A percentile compares a stretch with the other conserved stretches of the same genome.
Evolutionary conservation across 1,140 invertebrate genomes (phyloP).

Genomic region (Drosophila biarmipes): DNA sequence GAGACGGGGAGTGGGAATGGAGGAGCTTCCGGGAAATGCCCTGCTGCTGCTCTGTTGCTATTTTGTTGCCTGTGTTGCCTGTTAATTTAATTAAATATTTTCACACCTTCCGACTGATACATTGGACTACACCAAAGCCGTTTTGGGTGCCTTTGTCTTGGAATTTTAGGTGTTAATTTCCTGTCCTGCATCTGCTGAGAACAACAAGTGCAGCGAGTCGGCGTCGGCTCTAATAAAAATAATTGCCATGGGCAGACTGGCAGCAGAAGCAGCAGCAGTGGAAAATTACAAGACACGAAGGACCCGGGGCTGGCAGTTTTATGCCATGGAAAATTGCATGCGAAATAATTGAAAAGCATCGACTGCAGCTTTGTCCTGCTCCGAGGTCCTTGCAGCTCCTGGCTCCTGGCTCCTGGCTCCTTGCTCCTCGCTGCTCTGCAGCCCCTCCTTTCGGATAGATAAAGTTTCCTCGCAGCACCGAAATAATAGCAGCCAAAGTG

Average conservation of each 20-base stretch:
- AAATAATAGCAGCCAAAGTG: constrained; percentile 80
- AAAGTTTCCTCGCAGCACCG: constrained; percentile 66
- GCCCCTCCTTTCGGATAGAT: constrained; percentile 40
- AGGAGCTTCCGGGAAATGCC: constrained; percentile 31
- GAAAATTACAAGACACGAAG: constrained; percentile 67
- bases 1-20: constrained; percentile 4
- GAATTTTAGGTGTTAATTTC: constrained; percentile 76
- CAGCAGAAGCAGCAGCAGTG: constrained; percentile 13
- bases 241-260: constrained; percentile 55
- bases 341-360: constrained; percentile 81
- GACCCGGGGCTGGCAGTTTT: constrained; percentile 50
- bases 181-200: constrained; percentile 54
- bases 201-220: constrained; percentile 42
- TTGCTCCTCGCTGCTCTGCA: constrained; percentile 13
- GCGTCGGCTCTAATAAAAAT: constrained; percentile 70
- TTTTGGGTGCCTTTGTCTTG: constrained; percentile 22
- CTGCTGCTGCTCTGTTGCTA: constrained; percentile 21
- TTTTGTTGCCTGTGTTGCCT: constrained; percentile 54
- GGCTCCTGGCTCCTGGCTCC: constrained; percentile 9
- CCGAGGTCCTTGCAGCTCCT: not conserved
- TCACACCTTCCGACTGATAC: constrained; percentile 74
- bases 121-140: constrained; percentile 17
- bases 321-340: constrained; percentile 77
- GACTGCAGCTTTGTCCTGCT: constrained; percentile 57
- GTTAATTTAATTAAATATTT: constrained; percentile 84